These are phyloP conservation scores for Idaea aversata DNA, from an alignment of 2,888 invertebrate species.

Conservation along the genomic window DNA sequence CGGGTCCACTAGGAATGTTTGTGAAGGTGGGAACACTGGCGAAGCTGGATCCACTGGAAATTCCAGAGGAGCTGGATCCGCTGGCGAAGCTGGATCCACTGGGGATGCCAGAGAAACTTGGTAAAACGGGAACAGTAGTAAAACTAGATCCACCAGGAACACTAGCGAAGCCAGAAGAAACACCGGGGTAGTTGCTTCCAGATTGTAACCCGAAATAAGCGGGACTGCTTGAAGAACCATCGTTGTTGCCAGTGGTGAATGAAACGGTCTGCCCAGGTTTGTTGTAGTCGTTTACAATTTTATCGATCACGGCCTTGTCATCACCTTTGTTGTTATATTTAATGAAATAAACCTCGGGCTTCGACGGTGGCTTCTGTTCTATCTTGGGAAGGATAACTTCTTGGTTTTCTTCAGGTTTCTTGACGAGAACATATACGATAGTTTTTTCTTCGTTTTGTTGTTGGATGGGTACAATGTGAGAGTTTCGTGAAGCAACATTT, in stretches of 20 bases:
- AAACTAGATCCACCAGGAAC: conserved; percentile 6
- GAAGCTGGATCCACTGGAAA: conserved; percentile 9
- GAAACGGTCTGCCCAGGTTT: conserved; percentile 31
- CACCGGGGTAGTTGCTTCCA: conserved; percentile 6
- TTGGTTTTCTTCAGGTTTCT: conserved; percentile 86
- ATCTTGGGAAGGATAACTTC: conserved; percentile 84
- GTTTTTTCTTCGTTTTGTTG: conserved; percentile 87
- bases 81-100: conserved; percentile 6
- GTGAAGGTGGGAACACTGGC: conserved; percentile 2
- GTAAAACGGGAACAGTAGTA: not conserved
- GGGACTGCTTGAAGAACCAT: not conserved
- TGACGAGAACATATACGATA: conserved; percentile 87
- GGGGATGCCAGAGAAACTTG: conserved; percentile 2
- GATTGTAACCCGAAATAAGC: conserved; percentile 6
- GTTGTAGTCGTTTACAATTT: conserved; percentile 67
- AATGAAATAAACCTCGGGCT: conserved; percentile 90
- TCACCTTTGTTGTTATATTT: conserved; percentile 85
- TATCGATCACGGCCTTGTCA: conserved; percentile 66
- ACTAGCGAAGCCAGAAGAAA: conserved; percentile 3
- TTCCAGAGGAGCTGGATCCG: conserved; percentile 11
- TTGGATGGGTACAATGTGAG: conserved; percentile 83
- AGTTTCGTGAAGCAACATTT: conserved; percentile 79
- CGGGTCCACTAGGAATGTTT: not conserved
- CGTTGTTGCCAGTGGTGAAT: conserved; percentile 18
- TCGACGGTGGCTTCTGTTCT: conserved; percentile 85